A percentile compares a stretch with the other conserved stretches of the same genome.
phyloP scores from a whole-genome alignment of 2,113 vertebrate genomes.

The Ageneiosus marmoratus region DNA sequence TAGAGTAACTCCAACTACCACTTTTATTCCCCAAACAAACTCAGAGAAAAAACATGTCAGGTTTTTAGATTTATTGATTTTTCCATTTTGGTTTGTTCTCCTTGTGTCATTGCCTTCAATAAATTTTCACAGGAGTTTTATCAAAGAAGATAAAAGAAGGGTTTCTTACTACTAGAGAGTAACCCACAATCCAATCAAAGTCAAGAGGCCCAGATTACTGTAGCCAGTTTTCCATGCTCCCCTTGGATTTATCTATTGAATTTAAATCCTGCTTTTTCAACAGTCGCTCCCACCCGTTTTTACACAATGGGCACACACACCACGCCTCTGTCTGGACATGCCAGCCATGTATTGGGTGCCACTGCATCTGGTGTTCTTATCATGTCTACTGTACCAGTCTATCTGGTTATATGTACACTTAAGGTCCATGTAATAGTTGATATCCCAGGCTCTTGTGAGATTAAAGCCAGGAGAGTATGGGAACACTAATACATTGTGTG shows the following conservation, averaged over 20 bases:
- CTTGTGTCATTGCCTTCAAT: neutral
- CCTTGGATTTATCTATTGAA: constrained; percentile 35
- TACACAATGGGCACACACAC: constrained; percentile 51
- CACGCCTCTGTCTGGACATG: constrained; percentile 42
- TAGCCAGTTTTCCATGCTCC: constrained; percentile 16
- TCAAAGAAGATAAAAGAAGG: neutral
- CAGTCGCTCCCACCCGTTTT: constrained; percentile 52
- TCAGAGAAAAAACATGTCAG: neutral
- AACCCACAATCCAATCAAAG: neutral
- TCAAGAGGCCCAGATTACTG: neutral
- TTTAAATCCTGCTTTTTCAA: constrained; percentile 63
- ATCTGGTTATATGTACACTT: constrained; percentile 18
- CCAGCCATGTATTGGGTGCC: constrained; percentile 54
- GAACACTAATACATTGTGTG: constrained; percentile 57
- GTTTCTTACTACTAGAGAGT: neutral
- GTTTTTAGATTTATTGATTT: too few relatives aligned
- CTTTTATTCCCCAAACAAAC: neutral
- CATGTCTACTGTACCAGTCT: constrained; percentile 29
- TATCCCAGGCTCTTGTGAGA: constrained; percentile 56
- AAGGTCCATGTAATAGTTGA: constrained; percentile 2
- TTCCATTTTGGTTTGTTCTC: neutral
- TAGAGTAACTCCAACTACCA: neutral
- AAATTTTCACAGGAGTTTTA: neutral
- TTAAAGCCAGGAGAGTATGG: constrained; percentile 61
- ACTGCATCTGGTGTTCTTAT: constrained; percentile 47